Evolutionary conservation across 2,888 invertebrate genomes (phyloP).

Genomic region (Hyposoter dolosus): DNA sequence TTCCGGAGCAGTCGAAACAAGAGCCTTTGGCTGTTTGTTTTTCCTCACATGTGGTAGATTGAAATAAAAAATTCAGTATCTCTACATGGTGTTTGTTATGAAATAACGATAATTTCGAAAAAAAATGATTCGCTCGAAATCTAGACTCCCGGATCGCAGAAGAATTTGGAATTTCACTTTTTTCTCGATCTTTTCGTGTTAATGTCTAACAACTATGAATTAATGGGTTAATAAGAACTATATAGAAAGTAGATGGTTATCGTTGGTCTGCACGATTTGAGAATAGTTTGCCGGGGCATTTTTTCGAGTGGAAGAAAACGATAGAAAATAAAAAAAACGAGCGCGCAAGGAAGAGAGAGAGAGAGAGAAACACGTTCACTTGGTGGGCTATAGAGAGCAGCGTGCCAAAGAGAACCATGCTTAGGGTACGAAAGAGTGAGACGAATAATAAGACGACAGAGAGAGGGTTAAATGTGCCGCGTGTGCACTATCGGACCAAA

Average conservation of each 20-base stretch:
- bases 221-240: conserved; percentile 34
- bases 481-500: conserved; percentile 67
- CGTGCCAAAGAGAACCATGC: not conserved
- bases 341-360: not conserved
- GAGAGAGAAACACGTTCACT: not conserved
- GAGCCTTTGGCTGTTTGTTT: not conserved
- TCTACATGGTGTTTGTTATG: not conserved
- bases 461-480: conserved; percentile 27
- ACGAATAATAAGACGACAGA: not conserved
- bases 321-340: conserved; percentile 1
- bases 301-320: conserved; percentile 17
- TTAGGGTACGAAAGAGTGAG: not conserved
- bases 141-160: not conserved
- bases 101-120: not conserved
- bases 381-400: not conserved
- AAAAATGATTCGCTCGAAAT: not conserved
- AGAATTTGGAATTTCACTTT: not conserved
- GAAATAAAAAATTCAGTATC: not conserved
- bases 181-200: conserved; percentile 1
- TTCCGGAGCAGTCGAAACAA: not conserved
- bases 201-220: conserved; percentile 24
- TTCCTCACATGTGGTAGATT: not conserved
- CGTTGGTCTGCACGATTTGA: conserved; percentile 37
- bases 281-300: conserved; percentile 23
- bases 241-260: conserved; percentile 31